Base-by-base conservation (phyloP, 2,797 vertebrate species). In the Chelidonichthys spinosus region DNA sequence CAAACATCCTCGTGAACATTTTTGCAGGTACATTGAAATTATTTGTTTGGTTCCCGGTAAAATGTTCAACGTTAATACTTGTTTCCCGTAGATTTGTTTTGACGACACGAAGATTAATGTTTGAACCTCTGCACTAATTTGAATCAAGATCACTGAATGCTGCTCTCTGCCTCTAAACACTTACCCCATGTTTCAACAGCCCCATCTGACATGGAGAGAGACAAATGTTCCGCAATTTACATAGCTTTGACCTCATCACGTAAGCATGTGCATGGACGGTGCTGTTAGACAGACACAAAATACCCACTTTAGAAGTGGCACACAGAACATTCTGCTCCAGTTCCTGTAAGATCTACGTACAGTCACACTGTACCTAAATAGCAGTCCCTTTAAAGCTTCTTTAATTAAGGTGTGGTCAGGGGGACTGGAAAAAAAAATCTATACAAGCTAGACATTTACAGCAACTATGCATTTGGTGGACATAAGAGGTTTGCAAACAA, bases 31-130 rank as follows among this genome's bases (percentile, higher is more conserved):
- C 0, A 7, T 32, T 63, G 1, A 53, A 14, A 63, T 37, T 0
- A 18, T 49, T 47, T 36, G 11, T 50, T 35, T 7, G 13, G 8
- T 59, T 49, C 42, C n/a, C 14, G 11, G 13, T 8, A 4, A 55
- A 54, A 7, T n/a, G 36, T 4, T 43, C 9, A 10, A 25, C 6
- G 14, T n/a, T n/a, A n/a, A n/a, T n/a, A n/a, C n/a, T n/a, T 61
- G 37, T 44, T 56, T 3, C n/a, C 14, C 39, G 1, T 17, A 13
- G 37, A 76, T 67, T 69, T 60, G 40, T 67, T 61, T 39, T 46
- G 55, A 75, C 60, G 44, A 69, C n/a, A 63, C 62, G 55, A 25
- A 36, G 71, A 71, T 74, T 52, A 33, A 58, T 78, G 10, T 25
- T 8, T 55, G 14, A 72, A 36, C 13, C 52, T 55, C 18, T 25